Percentiles rank a stretch among this genome's conserved stretches.
phyloP scores from a whole-genome alignment of 1,140 invertebrate species.

The Microvelia longipes region DNA sequence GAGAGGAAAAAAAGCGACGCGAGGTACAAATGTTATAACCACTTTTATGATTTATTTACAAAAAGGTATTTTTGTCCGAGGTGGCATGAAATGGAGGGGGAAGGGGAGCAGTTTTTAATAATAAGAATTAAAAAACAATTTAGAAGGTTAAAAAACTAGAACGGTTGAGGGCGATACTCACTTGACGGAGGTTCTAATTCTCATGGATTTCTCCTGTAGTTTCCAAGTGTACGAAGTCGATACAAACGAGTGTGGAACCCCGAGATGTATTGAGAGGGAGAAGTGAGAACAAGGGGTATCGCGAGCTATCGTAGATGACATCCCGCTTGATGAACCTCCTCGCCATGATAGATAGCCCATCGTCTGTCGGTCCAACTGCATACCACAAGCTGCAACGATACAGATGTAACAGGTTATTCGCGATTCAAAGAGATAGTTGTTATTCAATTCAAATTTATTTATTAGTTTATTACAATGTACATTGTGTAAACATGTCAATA shows the following conservation, averaged over 20 bases:
- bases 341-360: slow-evolving; percentile 76
- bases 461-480: no score
- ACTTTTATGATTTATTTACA: not conserved
- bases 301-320: slow-evolving; percentile 62
- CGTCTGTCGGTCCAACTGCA: slow-evolving; percentile 68
- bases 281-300: slow-evolving; percentile 49
- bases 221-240: slow-evolving; percentile 60
- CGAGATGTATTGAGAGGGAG: slow-evolving; percentile 56
- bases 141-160: no score
- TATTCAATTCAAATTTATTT: slow-evolving; percentile 22
- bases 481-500: no score
- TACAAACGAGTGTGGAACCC: slow-evolving; percentile 61
- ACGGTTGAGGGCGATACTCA: slow-evolving; percentile 36
- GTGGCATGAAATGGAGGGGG: no score
- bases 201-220: slow-evolving; percentile 57
- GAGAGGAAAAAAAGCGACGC: no score
- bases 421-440: no score
- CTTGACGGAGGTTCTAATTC: slow-evolving; percentile 60
- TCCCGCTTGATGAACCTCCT: slow-evolving; percentile 49
- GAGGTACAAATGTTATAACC: no score
- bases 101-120: no score
- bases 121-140: no score
- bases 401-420: slow-evolving; percentile 12
- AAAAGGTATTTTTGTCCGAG: slow-evolving; percentile 1
- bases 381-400: slow-evolving; percentile 64